These are phyloP conservation scores for Macrotrachela quadricornifera DNA, from an alignment of 1,140 invertebrate species.

Conservation along the genomic window DNA sequence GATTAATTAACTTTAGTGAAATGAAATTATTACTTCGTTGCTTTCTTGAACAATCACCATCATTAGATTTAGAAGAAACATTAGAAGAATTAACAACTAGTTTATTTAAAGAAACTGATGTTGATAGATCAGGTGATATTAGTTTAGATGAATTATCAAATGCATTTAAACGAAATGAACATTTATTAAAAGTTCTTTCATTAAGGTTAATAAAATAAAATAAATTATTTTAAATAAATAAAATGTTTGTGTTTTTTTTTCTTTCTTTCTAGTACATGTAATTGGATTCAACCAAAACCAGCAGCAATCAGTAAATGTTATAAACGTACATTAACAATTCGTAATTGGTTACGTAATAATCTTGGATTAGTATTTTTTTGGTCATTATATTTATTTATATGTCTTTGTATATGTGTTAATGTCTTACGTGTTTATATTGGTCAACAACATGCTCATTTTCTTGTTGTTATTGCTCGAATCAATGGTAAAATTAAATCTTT, in stretches of 20 bases:
- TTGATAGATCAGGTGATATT: slow-evolving; percentile 1
- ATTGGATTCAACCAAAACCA: slow-evolving; percentile 6
- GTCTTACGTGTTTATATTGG: no score
- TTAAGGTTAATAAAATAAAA: not conserved
- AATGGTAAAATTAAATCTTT: no score
- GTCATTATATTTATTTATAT: no score
- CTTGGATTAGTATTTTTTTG: no score
- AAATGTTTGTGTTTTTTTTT: no score
- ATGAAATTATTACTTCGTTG: slow-evolving; percentile 3
- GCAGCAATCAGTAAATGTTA: not conserved
- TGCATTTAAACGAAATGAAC: slow-evolving; percentile 4
- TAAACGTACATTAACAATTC: no score
- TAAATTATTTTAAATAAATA: no score
- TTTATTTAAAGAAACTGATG: slow-evolving; percentile 6
- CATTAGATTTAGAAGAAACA: slow-evolving; percentile 5
- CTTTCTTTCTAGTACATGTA: not conserved
- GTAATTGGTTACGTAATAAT: no score
- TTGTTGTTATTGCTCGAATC: no score
- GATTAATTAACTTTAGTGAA: not conserved
- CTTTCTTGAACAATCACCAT: slow-evolving; percentile 6
- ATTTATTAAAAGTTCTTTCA: slow-evolving; percentile 1
- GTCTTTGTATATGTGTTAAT: no score
- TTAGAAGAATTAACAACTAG: slow-evolving; percentile 2
- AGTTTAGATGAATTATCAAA: not conserved
- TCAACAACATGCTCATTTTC: no score